A percentile compares a stretch with the other conserved stretches of the same genome.
These are phyloP conservation scores for Pachyramphus minor DNA, from an alignment of 2,113 vertebrate species.

Conservation along the genomic window DNA sequence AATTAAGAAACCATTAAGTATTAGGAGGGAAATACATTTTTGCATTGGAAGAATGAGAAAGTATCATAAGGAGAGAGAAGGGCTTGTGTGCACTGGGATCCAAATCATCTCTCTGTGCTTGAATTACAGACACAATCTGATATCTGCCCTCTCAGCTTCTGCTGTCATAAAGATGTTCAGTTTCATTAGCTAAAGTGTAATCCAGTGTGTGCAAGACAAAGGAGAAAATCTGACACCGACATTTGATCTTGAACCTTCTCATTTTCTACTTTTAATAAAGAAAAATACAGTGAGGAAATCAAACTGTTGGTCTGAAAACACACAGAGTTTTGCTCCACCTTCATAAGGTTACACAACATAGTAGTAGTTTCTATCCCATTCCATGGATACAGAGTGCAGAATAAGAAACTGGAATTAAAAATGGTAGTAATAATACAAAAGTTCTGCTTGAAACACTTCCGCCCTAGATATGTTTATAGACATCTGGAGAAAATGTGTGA, in stretches of 20 bases:
- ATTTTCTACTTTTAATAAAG: neutral
- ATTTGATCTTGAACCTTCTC: neutral
- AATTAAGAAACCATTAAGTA: neutral
- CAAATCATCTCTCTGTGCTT: neutral
- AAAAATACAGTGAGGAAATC: neutral
- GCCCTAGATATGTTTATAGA: neutral
- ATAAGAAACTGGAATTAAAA: neutral
- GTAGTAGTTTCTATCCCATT: neutral
- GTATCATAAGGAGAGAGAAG: neutral
- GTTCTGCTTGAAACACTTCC: neutral
- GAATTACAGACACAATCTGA: neutral
- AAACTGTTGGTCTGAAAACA: neutral
- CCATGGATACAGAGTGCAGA: neutral
- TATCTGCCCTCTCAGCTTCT: neutral
- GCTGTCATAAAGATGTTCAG: neutral
- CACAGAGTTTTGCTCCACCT: neutral
- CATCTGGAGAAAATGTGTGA: neutral
- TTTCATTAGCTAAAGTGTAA: neutral
- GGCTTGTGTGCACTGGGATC: fast-evolving
- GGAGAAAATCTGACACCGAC: neutral
- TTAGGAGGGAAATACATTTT: neutral
- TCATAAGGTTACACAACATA: neutral
- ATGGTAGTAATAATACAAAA: fast-evolving
- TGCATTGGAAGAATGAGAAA: neutral
- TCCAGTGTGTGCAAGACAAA: neutral